Evolutionary conservation across 2,797 vertebrate species (phyloP), one percentile per base, ranked within the genome.

Genomic region (Parambassis ranga): DNA sequence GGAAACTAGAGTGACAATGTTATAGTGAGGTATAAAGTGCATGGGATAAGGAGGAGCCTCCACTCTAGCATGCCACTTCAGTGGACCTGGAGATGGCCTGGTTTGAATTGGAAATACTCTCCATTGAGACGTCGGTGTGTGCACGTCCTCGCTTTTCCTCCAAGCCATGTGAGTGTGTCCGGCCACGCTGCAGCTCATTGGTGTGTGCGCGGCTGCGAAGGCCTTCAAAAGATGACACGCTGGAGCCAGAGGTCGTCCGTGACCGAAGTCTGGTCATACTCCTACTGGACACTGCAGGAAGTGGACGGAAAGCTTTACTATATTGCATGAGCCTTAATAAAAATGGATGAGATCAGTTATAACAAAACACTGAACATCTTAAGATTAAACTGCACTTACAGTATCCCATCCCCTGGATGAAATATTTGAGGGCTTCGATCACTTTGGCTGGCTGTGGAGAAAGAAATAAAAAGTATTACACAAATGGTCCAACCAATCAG

Each of bases 361-460:
- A n/a, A n/a, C n/a, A n/a, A n/a, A n/a, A n/a, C n/a, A n/a, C n/a
- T n/a, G n/a, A n/a, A n/a, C n/a, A n/a, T n/a, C n/a, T n/a, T 16
- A 7, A 24, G 15, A 23, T 14, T 10, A 16, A 15, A 19, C 18
- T 15, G 46, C 75, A 95, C 96, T 94, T 91, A 98, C 96, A 93
- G 85, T 98, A 96, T 78, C 97, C 97, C 93, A 98, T 92, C 70
- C 97, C 97, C 71, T 98, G 96, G 83, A 98, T 94, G 33, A 98
- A 98, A 79, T 98, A 98, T 69, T 98, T 98, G 70, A 98, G 91
- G 80, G 97, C 96, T 89, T 98, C 96, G 2, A 91, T 94, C 14
- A 98, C 92, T 75, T 97, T 98, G 61, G 93, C 95, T 3, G 96
- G 96, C 96, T 98, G 91, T 63, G 43, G 39, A 19, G 41, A 57